Evolutionary conservation across 2,797 vertebrate species (phyloP).

Genomic region (Mus spretus): DNA sequence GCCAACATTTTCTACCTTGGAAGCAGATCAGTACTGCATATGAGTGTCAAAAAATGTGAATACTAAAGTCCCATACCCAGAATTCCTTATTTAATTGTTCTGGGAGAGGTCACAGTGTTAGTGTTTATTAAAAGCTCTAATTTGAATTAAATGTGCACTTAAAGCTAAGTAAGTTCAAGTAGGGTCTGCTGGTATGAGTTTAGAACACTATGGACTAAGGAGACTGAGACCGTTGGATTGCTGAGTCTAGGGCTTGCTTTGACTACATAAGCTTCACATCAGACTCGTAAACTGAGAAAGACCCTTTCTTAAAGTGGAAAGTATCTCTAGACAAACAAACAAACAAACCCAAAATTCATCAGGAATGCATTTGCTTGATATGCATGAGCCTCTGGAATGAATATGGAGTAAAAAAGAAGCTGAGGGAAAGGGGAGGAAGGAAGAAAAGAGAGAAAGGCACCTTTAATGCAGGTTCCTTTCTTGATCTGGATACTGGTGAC

Average conservation of each 20-base stretch:
- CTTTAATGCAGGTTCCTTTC: neutral
- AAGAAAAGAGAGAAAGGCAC: neutral
- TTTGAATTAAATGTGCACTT: neutral
- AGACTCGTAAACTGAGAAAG: neutral
- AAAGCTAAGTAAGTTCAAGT: neutral
- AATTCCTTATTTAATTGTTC: constrained; percentile 12
- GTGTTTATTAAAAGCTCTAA: constrained; percentile 20
- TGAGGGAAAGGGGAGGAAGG: neutral
- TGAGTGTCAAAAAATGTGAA: neutral
- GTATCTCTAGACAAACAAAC: neutral
- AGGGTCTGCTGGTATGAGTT: neutral
- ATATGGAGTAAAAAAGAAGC: neutral
- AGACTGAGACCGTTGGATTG: neutral
- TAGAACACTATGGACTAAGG: neutral
- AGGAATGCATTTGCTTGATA: neutral
- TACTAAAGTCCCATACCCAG: neutral
- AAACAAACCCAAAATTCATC: neutral
- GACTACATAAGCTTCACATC: neutral
- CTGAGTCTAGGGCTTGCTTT: neutral
- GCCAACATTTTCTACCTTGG: neutral
- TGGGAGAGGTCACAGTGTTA: neutral
- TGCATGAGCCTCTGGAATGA: neutral
- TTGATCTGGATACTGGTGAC: neutral
- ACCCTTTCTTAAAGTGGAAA: neutral
- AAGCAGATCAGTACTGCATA: neutral